A percentile compares a stretch with the other conserved stretches of the same genome.
Evolutionary conservation across 2,888 invertebrate species (phyloP).

Genomic region (Anthophora plumipes): DNA sequence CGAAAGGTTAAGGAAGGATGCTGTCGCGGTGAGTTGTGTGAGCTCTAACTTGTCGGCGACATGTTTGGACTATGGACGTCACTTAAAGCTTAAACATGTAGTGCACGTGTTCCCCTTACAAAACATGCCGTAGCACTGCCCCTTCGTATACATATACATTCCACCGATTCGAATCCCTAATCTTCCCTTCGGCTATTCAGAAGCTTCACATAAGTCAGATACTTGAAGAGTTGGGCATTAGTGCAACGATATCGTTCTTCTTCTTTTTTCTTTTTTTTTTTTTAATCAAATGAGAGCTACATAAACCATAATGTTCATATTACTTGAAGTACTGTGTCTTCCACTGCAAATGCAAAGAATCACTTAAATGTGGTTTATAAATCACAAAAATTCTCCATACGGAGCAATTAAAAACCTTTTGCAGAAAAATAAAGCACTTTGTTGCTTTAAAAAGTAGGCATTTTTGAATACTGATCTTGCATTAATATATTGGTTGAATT

Average conservation of each 20-base stretch:
- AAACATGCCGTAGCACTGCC: constrained; percentile 38
- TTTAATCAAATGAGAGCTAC: neutral
- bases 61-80: constrained; percentile 65
- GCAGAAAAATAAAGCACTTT: neutral
- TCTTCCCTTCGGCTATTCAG: constrained; percentile 32
- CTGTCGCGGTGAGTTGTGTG: constrained; percentile 25
- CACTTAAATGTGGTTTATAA: neutral
- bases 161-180: constrained; percentile 53
- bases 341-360: too few relatives aligned
- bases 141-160: constrained; percentile 40
- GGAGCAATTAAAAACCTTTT: too few relatives aligned
- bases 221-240: constrained; percentile 28
- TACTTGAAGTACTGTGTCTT: neutral
- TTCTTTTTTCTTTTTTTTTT: constrained; percentile 2
- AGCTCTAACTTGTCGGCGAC: constrained; percentile 41
- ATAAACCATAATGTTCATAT: neutral
- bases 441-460: neutral
- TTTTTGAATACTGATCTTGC: neutral
- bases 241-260: constrained; percentile 5
- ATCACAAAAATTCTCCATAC: neutral
- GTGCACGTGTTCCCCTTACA: constrained; percentile 63
- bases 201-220: constrained; percentile 14
- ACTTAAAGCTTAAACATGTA: constrained; percentile 63
- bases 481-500: neutral
- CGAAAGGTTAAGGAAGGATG: constrained; percentile 29